phyloP scores from a whole-genome alignment of 2,113 vertebrate genomes.

The Antennarius striatus region DNA sequence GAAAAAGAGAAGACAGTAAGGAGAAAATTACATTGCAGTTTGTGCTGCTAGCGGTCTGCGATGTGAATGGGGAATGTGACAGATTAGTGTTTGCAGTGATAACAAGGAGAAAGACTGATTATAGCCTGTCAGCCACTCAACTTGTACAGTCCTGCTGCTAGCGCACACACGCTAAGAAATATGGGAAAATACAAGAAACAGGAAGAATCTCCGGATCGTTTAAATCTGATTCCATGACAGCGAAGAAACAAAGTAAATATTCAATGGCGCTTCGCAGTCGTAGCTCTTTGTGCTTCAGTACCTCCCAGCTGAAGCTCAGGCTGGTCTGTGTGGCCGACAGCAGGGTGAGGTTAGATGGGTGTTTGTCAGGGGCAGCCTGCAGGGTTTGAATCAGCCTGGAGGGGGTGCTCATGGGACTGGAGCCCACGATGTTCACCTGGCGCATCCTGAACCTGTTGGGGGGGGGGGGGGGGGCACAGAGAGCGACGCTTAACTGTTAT shows the following conservation, averaged over 20 bases:
- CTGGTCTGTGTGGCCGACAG: slow-evolving; percentile 91
- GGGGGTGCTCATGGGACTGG: slow-evolving; percentile 85
- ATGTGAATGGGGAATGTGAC: slow-evolving; percentile 59
- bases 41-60: slow-evolving; percentile 46
- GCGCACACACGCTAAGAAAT: background rate
- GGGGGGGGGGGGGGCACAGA: background rate
- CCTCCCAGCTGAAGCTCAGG: slow-evolving; percentile 91
- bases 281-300: slow-evolving; percentile 42
- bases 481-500: too few relatives aligned
- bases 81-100: slow-evolving; percentile 66
- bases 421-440: slow-evolving; percentile 90
- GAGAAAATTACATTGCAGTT: slow-evolving; percentile 64
- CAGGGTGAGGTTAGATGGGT: slow-evolving; percentile 85
- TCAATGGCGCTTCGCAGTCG: too few relatives aligned
- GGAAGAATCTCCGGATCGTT: slow-evolving; percentile 15
- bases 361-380: slow-evolving; percentile 88
- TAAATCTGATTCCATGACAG: slow-evolving; percentile 18
- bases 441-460: slow-evolving; percentile 87
- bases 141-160: slow-evolving; percentile 43
- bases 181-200: slow-evolving; percentile 11
- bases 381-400: slow-evolving; percentile 93
- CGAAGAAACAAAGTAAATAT: background rate
- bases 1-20: slow-evolving; percentile 45
- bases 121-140: slow-evolving; percentile 52
- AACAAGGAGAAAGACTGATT: slow-evolving; percentile 65